A percentile compares a stretch with the other conserved stretches of the same genome.
phyloP scores from a whole-genome alignment of 23 tunicate genomes.

The Ciona savignyi region DNA sequence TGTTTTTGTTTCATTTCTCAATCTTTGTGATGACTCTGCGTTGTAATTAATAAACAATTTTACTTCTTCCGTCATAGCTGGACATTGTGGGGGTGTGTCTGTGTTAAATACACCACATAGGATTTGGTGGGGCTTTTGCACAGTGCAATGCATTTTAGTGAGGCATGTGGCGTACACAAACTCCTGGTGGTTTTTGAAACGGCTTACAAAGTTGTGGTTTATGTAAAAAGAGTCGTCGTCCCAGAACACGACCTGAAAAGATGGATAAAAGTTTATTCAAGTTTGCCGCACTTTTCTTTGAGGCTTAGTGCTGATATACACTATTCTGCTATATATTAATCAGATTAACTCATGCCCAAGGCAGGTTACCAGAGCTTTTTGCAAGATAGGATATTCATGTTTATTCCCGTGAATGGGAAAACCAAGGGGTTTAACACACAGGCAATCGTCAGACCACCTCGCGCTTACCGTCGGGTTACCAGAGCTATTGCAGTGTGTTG shows the following conservation, averaged over 20 bases:
- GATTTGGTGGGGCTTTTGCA: background rate
- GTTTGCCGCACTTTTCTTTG: too few species aligned
- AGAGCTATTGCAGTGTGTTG: too few species aligned
- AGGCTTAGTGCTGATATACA: too few species aligned
- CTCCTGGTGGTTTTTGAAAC: slow-evolving; percentile 4
- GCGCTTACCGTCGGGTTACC: too few species aligned
- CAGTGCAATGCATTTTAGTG: slow-evolving; percentile 9
- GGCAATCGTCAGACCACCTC: too few species aligned
- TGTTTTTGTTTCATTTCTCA: slow-evolving; percentile 12
- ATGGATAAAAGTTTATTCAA: too few species aligned
- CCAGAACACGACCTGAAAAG: slow-evolving; percentile 53
- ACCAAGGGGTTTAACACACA: too few species aligned
- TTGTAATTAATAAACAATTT: slow-evolving; percentile 29
- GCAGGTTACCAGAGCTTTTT: too few species aligned
- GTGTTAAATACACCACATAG: slow-evolving; percentile 5
- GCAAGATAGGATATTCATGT: too few species aligned
- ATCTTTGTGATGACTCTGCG: slow-evolving; percentile 17
- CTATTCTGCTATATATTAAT: too few species aligned
- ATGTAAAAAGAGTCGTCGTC: slow-evolving; percentile 44
- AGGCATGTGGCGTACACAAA: slow-evolving; percentile 34
- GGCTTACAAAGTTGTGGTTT: slow-evolving; percentile 28
- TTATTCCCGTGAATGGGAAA: too few species aligned
- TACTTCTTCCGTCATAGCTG: slow-evolving; percentile 17
- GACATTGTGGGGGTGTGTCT: slow-evolving; percentile 4
- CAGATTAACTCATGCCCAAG: too few species aligned